phyloP scores from a whole-genome alignment of 2,797 vertebrate species.

The Parauchenoglanis ngamensis region DNA sequence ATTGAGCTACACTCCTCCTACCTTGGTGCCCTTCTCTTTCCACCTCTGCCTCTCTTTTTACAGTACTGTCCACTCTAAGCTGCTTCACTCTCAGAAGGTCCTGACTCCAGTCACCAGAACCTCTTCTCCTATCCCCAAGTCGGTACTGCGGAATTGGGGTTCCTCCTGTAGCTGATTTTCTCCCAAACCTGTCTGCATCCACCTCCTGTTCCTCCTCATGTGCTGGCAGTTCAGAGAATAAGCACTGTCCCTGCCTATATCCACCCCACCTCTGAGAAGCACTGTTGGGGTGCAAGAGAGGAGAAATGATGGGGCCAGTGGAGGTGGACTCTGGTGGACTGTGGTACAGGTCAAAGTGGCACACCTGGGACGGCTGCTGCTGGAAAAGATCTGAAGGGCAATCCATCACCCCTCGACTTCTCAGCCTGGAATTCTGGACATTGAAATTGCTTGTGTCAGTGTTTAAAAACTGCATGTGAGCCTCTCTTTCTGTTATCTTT shows the following conservation, averaged over 20 bases:
- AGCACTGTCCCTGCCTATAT: slow-evolving; percentile 56
- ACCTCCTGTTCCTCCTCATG: slow-evolving; percentile 56
- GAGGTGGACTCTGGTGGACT: slow-evolving; percentile 65
- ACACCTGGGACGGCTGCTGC: slow-evolving; percentile 68
- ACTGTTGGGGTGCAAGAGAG: slow-evolving; percentile 72
- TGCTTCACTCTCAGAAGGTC: slow-evolving; percentile 72
- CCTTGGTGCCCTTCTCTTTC: slow-evolving; percentile 44
- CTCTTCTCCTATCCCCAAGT: slow-evolving; percentile 62
- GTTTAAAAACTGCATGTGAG: slow-evolving; percentile 44
- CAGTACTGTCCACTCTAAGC: slow-evolving; percentile 67
- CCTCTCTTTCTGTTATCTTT: slow-evolving; percentile 49
- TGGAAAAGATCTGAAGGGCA: slow-evolving; percentile 73
- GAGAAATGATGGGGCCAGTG: slow-evolving; percentile 71
- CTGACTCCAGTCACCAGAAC: slow-evolving; percentile 67
- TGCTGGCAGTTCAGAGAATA: slow-evolving; percentile 57
- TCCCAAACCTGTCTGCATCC: slow-evolving; percentile 56
- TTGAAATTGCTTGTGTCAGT: slow-evolving; percentile 30
- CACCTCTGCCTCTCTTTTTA: slow-evolving; percentile 51
- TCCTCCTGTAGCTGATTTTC: slow-evolving; percentile 51
- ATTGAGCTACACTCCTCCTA: slow-evolving; percentile 26
- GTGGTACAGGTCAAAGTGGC: slow-evolving; percentile 64
- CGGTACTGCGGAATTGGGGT: slow-evolving; percentile 38
- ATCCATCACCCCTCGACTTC: slow-evolving; percentile 68
- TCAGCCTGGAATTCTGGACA: slow-evolving; percentile 56
- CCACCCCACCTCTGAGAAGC: slow-evolving; percentile 63